These are phyloP conservation scores for Lithophane semibrunnea DNA, from an alignment of 2,888 invertebrate genomes.

Conservation along the genomic window DNA sequence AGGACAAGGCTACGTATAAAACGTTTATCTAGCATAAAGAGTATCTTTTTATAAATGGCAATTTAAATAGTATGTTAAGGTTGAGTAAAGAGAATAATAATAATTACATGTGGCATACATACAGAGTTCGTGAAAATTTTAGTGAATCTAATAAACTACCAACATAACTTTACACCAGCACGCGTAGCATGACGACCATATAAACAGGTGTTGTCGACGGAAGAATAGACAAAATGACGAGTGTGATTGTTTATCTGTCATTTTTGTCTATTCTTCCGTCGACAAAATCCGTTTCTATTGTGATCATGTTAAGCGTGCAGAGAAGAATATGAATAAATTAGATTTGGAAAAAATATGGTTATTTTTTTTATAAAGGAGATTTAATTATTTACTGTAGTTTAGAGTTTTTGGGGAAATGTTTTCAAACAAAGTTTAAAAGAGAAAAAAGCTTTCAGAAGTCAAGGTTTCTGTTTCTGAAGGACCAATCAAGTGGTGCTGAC, in stretches of 20 bases:
- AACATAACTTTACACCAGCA: background rate
- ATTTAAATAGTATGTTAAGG: conserved; percentile 40
- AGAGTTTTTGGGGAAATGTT: background rate
- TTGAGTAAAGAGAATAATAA: conserved; percentile 3
- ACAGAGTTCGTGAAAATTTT: background rate
- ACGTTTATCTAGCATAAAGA: background rate
- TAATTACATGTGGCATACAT: background rate
- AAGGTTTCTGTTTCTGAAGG: background rate
- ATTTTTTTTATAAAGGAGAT: background rate
- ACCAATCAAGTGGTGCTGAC: background rate
- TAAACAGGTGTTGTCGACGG: too few species aligned
- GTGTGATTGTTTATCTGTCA: too few species aligned
- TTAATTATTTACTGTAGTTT: background rate
- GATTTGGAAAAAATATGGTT: background rate
- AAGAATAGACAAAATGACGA: too few species aligned
- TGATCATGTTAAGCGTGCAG: too few species aligned
- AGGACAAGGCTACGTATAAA: conserved; percentile 33
- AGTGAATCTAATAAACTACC: background rate
- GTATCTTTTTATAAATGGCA: conserved; percentile 26
- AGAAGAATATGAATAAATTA: background rate
- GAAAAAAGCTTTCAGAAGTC: background rate
- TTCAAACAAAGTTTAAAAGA: background rate
- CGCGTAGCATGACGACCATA: too few species aligned
- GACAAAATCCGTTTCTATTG: too few species aligned
- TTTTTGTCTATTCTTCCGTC: too few species aligned